phyloP scores from a whole-genome alignment of 2,113 vertebrate genomes.

The Bettongia penicillata region DNA sequence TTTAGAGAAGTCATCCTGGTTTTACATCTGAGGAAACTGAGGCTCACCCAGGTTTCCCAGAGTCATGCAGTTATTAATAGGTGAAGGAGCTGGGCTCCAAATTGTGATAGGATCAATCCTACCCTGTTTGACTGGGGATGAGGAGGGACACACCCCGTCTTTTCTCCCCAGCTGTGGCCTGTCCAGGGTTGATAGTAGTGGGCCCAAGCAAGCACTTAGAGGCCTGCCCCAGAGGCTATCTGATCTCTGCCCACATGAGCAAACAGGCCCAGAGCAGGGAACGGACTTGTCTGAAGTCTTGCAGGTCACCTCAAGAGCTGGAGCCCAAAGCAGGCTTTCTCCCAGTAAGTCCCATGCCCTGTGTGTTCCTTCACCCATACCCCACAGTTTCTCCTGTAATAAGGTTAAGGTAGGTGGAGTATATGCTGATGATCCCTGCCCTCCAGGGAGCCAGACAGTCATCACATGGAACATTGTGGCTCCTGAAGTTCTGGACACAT shows the following conservation, averaged over 20 bases:
- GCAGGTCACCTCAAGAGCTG: no score
- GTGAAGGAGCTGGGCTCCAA: neutral
- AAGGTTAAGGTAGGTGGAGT: no score
- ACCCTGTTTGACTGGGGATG: neutral
- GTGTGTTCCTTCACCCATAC: no score
- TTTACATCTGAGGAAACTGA: neutral
- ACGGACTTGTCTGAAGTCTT: no score
- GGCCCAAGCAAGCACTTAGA: neutral
- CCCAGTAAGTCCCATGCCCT: no score
- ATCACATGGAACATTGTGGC: neutral
- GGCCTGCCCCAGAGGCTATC: no score
- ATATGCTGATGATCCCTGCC: no score
- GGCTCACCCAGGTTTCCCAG: neutral
- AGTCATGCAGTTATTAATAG: neutral
- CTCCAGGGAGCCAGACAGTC: neutral
- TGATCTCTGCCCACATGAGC: no score
- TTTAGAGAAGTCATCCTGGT: neutral
- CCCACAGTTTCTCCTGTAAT: no score
- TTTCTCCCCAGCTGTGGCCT: neutral
- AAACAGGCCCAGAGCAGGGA: no score
- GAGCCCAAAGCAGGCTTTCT: no score
- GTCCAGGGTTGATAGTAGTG: neutral
- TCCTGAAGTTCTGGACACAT: no score
- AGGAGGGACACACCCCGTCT: neutral
- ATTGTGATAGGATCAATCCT: neutral